phyloP scores from a whole-genome alignment of 2,888 invertebrate species.

The Tinea semifulvella region DNA sequence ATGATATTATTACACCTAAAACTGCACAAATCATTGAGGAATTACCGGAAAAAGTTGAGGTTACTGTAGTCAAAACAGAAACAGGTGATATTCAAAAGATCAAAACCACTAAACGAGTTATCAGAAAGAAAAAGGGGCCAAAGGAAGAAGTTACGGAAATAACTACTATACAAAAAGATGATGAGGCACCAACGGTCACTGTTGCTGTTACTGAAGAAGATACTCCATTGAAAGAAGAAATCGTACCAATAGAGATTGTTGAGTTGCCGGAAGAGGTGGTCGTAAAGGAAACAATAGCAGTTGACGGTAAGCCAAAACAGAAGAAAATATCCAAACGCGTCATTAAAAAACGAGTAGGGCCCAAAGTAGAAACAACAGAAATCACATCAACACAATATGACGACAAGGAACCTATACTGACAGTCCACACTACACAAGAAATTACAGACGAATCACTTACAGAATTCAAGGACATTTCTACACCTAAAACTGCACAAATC shows the following conservation, averaged over 20 bases:
- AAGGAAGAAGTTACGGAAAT: conserved; percentile 24
- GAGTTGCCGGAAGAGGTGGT: conserved; percentile 35
- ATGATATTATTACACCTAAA: not conserved
- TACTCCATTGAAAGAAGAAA: conserved; percentile 7
- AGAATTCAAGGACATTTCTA: conserved; percentile 21
- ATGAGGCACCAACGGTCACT: conserved; percentile 31
- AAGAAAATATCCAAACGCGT: conserved; percentile 38
- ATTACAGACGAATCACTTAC: conserved; percentile 27
- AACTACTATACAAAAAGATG: conserved; percentile 33
- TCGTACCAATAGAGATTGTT: conserved; percentile 24
- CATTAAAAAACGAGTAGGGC: conserved; percentile 45
- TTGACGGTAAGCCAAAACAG: conserved; percentile 40
- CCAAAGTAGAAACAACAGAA: conserved; percentile 31
- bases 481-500: conserved; percentile 18
- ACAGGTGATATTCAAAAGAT: conserved; percentile 28
- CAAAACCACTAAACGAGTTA: conserved; percentile 28
- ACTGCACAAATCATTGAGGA: conserved; percentile 13
- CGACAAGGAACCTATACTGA: conserved; percentile 31
- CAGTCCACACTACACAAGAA: conserved; percentile 27
- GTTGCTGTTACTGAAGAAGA: conserved; percentile 22
- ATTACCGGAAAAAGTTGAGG: conserved; percentile 19
- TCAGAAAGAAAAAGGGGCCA: conserved; percentile 25
- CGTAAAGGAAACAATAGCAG: conserved; percentile 26
- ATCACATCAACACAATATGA: conserved; percentile 34
- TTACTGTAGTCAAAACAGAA: conserved; percentile 23